Percentiles rank a stretch among this genome's conserved stretches.
Conservation (phyloP, 1,140 invertebrate species). For the Anastrepha ludens region DNA sequence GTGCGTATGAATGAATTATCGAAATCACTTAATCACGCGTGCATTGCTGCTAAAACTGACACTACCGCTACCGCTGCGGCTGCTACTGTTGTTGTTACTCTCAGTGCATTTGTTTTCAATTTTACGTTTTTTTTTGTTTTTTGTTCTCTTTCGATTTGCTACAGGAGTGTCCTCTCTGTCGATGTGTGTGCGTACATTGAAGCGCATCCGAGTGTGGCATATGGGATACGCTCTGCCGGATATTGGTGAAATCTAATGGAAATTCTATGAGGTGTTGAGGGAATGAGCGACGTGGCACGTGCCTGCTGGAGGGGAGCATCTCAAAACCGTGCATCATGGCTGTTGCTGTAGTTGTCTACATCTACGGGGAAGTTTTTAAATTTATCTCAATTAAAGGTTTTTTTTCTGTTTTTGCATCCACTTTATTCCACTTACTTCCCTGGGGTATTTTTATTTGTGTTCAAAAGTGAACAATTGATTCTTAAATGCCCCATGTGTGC, state of each 20-base stretch:
- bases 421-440: neutral
- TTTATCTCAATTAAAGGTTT: neutral
- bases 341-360: neutral
- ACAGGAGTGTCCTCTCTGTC: neutral
- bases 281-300: neutral
- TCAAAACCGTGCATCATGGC: neutral
- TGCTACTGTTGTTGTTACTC: neutral
- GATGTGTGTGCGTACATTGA: neutral
- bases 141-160: neutral
- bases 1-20: slow-evolving; percentile 36
- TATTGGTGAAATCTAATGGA: slow-evolving; percentile 50
- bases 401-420: neutral
- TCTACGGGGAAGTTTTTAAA: neutral
- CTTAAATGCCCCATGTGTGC: neutral
- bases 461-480: slow-evolving; percentile 18
- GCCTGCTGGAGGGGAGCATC: neutral
- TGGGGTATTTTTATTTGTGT: neutral
- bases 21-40: slow-evolving; percentile 40
- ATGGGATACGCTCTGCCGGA: slow-evolving; percentile 34
- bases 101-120: neutral
- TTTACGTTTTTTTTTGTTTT: neutral
- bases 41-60: slow-evolving; percentile 10
- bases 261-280: slow-evolving; percentile 37
- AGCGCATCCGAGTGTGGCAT: slow-evolving; percentile 35
- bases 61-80: too few species aligned